Base-by-base conservation (phyloP, 2,797 vertebrate genomes). In the Chiroxiphia lanceolata region DNA sequence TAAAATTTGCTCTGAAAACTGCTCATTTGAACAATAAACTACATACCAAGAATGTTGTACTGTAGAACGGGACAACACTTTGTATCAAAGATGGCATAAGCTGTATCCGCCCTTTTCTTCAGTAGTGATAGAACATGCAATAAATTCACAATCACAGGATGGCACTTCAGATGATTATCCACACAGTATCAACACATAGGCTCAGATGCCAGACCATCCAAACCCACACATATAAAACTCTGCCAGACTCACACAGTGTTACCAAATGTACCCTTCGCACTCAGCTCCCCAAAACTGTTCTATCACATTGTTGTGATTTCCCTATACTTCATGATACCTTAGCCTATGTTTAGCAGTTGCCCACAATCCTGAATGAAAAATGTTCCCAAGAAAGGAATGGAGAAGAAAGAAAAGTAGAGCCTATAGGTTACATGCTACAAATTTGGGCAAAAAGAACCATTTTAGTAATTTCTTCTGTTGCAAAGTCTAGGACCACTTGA, bases 291-390 rank as follows among this genome's bases (percentile, higher is more conserved):
- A 13, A 34, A 81, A 63, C 27, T 42, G 38, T 15, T 74, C 3
- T 1, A 3, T 60, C 25, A 11, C 15, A 31, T 29, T 36, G 27
- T 9, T 33, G 2, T 1, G 0, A 44, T 60, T 53, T 68, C 38
- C 22, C 34, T 34, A n/a, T 6, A 78, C 18, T 70, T 70, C 10
- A 50, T 1, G 1, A 7, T 40, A 78, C 7, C 26, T 77, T 69
- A 70, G 45, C 4, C 16, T 68, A 34, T 10, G 27, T 42, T 76
- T 48, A 60, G 13, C 21, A 79, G 56, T 18, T 68, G 42, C 25
- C 17, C 20, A 26, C n/a, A 53, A 82, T 27, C 14, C 13, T 45
- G 8, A 90, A 53, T 40, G 5, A 86, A 31, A 47, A 68, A 50
- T 5, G 2, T 2, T 2, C 23, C 59, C 31, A 84, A 84, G 9